Evolutionary conservation across 2,888 invertebrate species (phyloP), one percentile per base, ranked within the genome.

Genomic region (Mechanitis messenoides): DNA sequence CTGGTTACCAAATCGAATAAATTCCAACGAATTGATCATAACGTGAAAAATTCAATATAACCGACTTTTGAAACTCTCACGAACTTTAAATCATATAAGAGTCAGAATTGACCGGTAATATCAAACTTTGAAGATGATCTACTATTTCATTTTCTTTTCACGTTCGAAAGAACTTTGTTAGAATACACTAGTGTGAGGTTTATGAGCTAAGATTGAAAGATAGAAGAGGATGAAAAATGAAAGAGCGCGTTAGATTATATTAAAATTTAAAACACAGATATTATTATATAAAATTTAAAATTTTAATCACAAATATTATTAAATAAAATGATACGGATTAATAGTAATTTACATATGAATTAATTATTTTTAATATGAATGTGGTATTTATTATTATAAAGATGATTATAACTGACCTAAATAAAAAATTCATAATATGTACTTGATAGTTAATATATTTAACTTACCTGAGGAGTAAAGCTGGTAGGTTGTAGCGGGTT

Each of bases 391-490:
- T 20, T 20, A 20, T 20, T 20, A 20, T 20, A 20, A 0, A 20
- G 20, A 20, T 20, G 20, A 20, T 20, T 20, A 20, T 20, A 20
- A 20, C 20, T 20, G 20, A 20, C 20, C 20, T 20, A 20, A 20
- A 20, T 20, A 20, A 20, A 20, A 20, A 20, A 20, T 1, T 20
- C 20, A 20, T 20, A 20, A 20, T 20, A 20, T 20, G 20, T 20
- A 20, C 20, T 20, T 20, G 20, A 20, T 6, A 35, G 45, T 35
- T 11, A 31, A 5, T 47, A 31, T n/a, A 33, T n/a, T 31, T 12
- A 38, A 76, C 83, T 74, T 65, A 88, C 88, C 83, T 89, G 82
- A 33, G 88, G 87, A 31, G 87, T 87, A 65, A 88, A 88, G 64
- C 78, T 82, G 2, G 79, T 65, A 1, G 80, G 80, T 70, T 91